Evolutionary conservation across 2,797 vertebrate species (phyloP).

Genomic region (Liparis tanakae): DNA sequence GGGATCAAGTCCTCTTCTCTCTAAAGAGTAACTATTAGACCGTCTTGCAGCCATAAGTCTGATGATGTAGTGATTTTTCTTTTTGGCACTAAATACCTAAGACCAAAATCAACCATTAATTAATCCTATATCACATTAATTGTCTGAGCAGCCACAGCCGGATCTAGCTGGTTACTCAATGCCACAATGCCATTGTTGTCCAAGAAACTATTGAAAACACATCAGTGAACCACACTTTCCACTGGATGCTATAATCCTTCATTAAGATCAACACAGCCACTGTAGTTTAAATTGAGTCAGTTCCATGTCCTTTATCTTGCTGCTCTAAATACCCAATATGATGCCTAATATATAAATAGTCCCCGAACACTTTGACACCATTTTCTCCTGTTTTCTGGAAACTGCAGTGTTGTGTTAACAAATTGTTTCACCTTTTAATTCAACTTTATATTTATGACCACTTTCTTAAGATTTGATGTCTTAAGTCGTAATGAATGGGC

Average conservation of each 20-base stretch:
- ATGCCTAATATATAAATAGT: background rate
- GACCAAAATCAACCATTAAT: slow-evolving; percentile 12
- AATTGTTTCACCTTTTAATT: background rate
- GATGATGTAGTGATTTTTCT: slow-evolving; percentile 8
- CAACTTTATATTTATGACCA: background rate
- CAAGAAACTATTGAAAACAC: background rate
- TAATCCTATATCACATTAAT: too few relatives aligned
- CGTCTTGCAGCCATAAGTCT: slow-evolving; percentile 8
- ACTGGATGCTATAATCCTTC: background rate
- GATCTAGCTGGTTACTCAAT: background rate
- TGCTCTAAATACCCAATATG: background rate
- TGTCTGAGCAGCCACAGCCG: background rate
- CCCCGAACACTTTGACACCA: background rate
- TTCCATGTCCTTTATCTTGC: background rate
- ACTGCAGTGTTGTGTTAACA: background rate
- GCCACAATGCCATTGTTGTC: background rate
- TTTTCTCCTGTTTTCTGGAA: background rate
- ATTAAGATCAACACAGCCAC: background rate
- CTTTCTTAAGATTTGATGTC: background rate
- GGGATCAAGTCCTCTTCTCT: slow-evolving; percentile 7
- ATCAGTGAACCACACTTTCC: background rate
- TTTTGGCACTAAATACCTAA: background rate
- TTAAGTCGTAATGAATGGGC: background rate
- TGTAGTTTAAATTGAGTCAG: background rate
- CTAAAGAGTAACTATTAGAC: slow-evolving; percentile 22